Evolutionary conservation across 2,888 invertebrate species (phyloP).

Genomic region (Leptopilina drosophilae): DNA sequence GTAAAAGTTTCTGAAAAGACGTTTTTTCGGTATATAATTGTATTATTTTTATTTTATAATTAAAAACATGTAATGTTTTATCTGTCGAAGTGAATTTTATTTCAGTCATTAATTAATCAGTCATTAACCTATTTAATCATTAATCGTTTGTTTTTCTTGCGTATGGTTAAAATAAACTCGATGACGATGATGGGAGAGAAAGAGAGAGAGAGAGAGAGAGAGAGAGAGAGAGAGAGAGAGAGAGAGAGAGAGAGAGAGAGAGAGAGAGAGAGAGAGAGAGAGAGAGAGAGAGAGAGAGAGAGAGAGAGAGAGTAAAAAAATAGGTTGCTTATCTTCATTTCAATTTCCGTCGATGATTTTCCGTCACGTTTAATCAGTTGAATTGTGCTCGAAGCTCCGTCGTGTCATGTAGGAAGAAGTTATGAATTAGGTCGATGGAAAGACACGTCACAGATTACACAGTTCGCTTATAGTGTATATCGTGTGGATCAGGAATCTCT

Average conservation of each 20-base stretch:
- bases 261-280: no score
- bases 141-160: no score
- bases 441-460: slow-evolving; percentile 68
- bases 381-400: slow-evolving; percentile 50
- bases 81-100: background rate
- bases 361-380: slow-evolving; percentile 52
- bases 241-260: no score
- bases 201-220: no score
- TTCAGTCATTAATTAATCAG: no score
- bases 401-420: slow-evolving; percentile 67
- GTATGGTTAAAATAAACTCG: background rate
- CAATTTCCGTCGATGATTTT: slow-evolving; percentile 48
- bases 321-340: slow-evolving; percentile 42
- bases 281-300: no score
- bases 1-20: no score
- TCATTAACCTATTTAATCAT: no score
- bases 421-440: slow-evolving; percentile 68
- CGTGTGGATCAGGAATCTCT: slow-evolving; percentile 49
- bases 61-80: background rate
- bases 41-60: no score
- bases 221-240: no score
- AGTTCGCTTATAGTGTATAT: slow-evolving; percentile 53
- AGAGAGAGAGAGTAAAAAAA: slow-evolving; percentile 33
- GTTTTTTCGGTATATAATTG: no score
- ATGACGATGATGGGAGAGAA: background rate